Percentiles rank a stretch among this genome's conserved stretches.
Conservation (phyloP, 2,113 vertebrate species). For the Hemibagrus wyckioides region DNA sequence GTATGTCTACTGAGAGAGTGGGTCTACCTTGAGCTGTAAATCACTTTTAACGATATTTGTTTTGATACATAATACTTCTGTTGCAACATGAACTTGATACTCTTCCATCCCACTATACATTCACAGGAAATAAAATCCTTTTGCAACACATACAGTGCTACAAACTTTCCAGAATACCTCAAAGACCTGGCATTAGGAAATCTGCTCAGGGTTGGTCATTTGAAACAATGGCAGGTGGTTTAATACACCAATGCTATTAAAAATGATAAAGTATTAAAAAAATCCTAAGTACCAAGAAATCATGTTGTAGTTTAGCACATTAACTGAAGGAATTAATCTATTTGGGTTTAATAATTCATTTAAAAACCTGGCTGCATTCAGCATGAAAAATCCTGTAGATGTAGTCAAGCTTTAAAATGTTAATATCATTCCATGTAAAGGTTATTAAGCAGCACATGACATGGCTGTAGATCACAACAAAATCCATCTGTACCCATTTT, state of each 20-base stretch:
- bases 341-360: conserved; percentile 42
- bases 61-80: background rate
- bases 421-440: background rate
- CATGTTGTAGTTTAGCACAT: conserved; percentile 1
- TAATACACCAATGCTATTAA: background rate
- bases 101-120: conserved; percentile 32
- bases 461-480: background rate
- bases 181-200: background rate
- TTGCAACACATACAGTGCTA: background rate
- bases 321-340: conserved; percentile 14
- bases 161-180: background rate
- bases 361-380: conserved; percentile 19
- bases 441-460: conserved; percentile 10
- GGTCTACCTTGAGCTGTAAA: background rate
- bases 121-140: background rate
- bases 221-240: background rate
- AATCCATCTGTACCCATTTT: conserved; percentile 8
- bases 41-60: background rate
- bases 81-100: background rate
- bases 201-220: background rate
- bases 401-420: background rate
- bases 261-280: background rate
- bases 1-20: background rate
- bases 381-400: conserved; percentile 1
- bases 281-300: background rate